A percentile compares a stretch with the other conserved stretches of the same genome.
phyloP scores from a whole-genome alignment of 2,797 vertebrate genomes.

The Nasua narica region DNA sequence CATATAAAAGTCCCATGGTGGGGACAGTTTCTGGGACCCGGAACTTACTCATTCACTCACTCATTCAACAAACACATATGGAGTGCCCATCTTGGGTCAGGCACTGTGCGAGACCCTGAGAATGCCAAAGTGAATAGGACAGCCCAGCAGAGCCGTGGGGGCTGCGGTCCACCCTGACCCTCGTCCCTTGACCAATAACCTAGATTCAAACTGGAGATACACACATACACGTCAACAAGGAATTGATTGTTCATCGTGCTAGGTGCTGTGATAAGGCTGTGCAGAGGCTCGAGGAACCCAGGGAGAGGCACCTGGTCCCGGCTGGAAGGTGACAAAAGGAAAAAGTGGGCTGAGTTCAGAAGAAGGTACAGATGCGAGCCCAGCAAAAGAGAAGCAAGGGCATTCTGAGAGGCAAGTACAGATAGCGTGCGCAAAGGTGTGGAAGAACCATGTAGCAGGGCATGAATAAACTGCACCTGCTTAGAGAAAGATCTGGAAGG shows the following conservation, averaged over 20 bases:
- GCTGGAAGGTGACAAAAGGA: neutral
- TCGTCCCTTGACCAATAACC: neutral
- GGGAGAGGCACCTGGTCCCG: neutral
- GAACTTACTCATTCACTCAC: neutral
- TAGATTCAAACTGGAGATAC: neutral
- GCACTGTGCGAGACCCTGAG: neutral
- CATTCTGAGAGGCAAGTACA: neutral
- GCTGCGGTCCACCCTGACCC: neutral
- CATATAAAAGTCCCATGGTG: neutral
- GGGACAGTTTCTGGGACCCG: neutral
- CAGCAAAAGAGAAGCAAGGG: neutral
- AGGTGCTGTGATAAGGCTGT: neutral
- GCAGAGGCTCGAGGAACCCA: neutral
- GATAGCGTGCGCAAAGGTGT: neutral
- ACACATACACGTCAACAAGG: neutral
- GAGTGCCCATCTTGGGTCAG: neutral
- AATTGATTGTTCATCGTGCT: neutral
- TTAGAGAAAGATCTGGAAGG: slow-evolving; percentile 10
- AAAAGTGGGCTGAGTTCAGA: neutral
- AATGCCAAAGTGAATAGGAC: accelerated
- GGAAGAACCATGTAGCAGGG: neutral
- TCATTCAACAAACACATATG: neutral
- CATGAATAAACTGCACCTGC: neutral
- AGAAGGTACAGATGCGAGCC: neutral
- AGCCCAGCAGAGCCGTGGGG: neutral